Percentiles rank a stretch among this genome's conserved stretches.
phyloP scores from a whole-genome alignment of 2,113 vertebrate species.

The Uria lomvia region DNA sequence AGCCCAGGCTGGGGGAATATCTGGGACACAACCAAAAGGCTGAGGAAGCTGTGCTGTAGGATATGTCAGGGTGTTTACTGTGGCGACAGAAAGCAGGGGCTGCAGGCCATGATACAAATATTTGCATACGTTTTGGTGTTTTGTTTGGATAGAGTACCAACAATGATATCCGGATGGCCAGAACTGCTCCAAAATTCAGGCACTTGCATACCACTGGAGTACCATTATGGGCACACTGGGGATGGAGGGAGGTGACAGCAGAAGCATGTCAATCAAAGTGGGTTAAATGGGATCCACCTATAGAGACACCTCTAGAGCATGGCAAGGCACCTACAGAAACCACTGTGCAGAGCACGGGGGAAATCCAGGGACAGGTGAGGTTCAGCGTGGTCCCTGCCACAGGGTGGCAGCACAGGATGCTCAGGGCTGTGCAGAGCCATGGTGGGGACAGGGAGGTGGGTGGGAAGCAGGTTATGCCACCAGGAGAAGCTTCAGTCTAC shows the following conservation, averaged over 20 bases:
- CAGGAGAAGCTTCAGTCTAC: neutral
- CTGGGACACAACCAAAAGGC: neutral
- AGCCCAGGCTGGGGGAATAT: neutral
- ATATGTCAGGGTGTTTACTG: neutral
- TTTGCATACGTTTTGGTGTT: neutral
- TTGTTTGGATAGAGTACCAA: neutral
- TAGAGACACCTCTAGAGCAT: neutral
- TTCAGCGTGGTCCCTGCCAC: neutral
- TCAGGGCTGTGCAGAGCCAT: neutral
- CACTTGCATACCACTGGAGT: neutral
- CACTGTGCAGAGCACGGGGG: accelerated
- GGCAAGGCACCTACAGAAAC: neutral
- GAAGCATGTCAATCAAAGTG: neutral
- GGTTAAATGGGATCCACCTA: neutral
- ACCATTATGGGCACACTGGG: accelerated
- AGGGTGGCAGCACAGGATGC: accelerated
- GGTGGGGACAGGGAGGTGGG: neutral
- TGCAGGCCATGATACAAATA: neutral
- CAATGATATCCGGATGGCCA: neutral
- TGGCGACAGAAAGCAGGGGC: neutral
- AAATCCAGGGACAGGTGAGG: neutral
- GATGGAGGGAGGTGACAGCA: neutral
- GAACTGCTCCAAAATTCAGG: neutral
- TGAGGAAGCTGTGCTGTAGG: neutral
- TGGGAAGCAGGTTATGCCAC: neutral